Evolutionary conservation across 2,888 invertebrate genomes (phyloP).

Genomic region (Loripinus fragilis): DNA sequence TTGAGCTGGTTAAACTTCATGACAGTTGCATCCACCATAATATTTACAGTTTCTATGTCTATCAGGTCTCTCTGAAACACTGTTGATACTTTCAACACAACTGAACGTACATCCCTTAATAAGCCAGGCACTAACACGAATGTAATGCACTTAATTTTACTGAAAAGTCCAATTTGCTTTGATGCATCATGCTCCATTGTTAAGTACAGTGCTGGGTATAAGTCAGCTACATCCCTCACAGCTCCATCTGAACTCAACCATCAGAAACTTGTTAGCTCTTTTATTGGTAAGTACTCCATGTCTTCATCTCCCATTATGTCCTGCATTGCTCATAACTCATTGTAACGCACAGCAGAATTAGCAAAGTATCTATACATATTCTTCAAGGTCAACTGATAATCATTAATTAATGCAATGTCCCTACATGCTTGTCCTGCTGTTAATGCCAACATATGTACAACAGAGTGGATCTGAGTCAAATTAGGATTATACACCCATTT

Average conservation of each 20-base stretch:
- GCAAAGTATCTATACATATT: conserved; percentile 37
- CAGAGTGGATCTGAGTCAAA: conserved; percentile 40
- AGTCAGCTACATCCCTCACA: conserved; percentile 28
- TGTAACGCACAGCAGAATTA: conserved; percentile 43
- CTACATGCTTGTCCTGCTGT: conserved; percentile 51
- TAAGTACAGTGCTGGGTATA: conserved; percentile 36
- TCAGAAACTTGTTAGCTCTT: conserved; percentile 45
- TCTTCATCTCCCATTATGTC: conserved; percentile 6
- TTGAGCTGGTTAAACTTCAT: conserved; percentile 13
- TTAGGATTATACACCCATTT: conserved; percentile 19
- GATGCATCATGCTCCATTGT: conserved; percentile 31
- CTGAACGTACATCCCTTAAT: conserved; percentile 28
- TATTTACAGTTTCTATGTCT: conserved; percentile 20
- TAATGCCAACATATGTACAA: conserved; percentile 46
- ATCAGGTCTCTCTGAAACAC: conserved; percentile 36
- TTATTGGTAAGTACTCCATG: conserved; percentile 35
- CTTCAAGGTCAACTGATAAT: conserved; percentile 36
- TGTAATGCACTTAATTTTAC: conserved; percentile 16
- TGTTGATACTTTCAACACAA: conserved; percentile 30
- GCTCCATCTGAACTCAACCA: conserved; percentile 42
- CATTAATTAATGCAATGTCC: conserved; percentile 28
- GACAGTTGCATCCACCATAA: conserved; percentile 3
- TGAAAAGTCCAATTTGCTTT: conserved; percentile 30
- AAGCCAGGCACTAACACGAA: conserved; percentile 38
- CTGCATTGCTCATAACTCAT: conserved; percentile 29